Base-by-base conservation (phyloP, 23 tunicate genomes). In the Diplosoma virens region DNA sequence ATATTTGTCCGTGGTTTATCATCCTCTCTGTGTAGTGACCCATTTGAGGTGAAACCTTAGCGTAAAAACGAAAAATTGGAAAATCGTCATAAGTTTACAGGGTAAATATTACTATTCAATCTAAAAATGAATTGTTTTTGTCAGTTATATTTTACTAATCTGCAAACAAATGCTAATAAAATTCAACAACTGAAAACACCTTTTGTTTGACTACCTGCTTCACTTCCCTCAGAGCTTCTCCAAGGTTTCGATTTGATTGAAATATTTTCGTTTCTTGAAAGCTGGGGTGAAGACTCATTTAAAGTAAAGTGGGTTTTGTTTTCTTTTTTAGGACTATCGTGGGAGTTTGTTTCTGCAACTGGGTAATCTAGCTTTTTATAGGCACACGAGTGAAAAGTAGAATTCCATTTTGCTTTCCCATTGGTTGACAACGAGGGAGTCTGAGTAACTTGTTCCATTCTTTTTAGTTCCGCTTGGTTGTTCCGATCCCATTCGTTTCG, bases 321-420 rank as follows among this genome's bases (percentile, higher is more conserved):
- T 4, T 61, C 69, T 27, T 29, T 61, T 29, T 61, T 29, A 5
- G 30, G 11, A 6, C 21, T 61, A 61, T 61, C 30, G n/a, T n/a
- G n/a, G 6, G 34, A 16, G 6, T 5, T 29, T 5, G 69, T 5
- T 5, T n/a, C 3, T 9, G 34, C 9, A 6, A 3, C 9, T 28
- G 34, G 14, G 21, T 27, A 61, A 61, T n/a, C 34, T 6, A 6
- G 35, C 7, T 27, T 18, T 33, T 70, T 71, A 72, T 81, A 81
- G 1, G 36, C 79, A 45, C 79, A 81, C 3, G 86, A n/a, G 1
- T 79, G 73, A 34, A 81, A 71, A 28, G 70, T 79, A 3, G 86
- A 72, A 59, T 81, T 81, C 86, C 86, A 81, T 46, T 71, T 81
- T 34, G 60, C 7, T 23, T 36, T 22, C 11, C 48, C n/a, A n/a